Evolutionary conservation across 2,888 invertebrate species (phyloP).

Genomic region (Eupithecia centaureata): DNA sequence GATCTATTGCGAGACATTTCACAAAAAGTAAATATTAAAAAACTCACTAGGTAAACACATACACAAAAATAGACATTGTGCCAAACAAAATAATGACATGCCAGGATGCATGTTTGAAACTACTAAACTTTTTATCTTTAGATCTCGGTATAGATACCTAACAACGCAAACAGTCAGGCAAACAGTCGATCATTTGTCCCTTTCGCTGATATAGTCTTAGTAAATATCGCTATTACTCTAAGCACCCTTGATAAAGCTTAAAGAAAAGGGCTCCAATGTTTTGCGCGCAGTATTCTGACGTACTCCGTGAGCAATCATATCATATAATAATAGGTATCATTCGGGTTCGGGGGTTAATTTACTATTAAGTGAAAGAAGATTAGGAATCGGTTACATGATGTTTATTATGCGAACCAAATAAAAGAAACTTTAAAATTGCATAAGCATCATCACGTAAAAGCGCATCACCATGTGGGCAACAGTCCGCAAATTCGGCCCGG

Average conservation of each 20-base stretch:
- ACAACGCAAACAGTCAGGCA: background rate
- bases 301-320: too few relatives aligned
- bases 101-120: background rate
- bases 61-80: too few relatives aligned
- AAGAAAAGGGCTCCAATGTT: too few relatives aligned
- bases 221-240: background rate
- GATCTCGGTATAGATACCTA: background rate
- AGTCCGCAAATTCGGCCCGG: background rate
- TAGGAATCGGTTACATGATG: background rate
- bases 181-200: background rate
- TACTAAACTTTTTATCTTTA: slow-evolving; percentile 1
- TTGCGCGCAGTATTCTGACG: too few relatives aligned
- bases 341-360: too few relatives aligned
- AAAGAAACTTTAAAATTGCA: too few relatives aligned
- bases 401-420: background rate
- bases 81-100: background rate
- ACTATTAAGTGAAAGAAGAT: background rate
- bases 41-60: background rate
- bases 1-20: background rate
- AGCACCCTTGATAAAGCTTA: background rate
- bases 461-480: background rate
- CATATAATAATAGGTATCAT: too few relatives aligned
- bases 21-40: background rate
- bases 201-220: background rate
- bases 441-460: background rate